Base-by-base conservation (phyloP, 1,140 invertebrate species). In the Steinernema feltiae region DNA sequence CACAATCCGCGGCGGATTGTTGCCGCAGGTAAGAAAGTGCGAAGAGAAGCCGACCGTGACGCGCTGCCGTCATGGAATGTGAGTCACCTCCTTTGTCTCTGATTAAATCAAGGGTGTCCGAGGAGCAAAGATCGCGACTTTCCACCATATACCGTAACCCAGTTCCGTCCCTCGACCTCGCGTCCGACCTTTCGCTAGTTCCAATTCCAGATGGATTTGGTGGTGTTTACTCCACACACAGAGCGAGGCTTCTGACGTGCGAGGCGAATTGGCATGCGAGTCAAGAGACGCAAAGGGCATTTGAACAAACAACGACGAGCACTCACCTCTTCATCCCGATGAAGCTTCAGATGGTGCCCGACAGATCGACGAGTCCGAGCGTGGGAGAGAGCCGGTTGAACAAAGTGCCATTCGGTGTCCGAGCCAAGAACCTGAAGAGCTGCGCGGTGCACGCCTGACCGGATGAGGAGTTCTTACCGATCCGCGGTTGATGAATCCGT, bases 401-500 rank as follows among this genome's bases (percentile, higher is more conserved):
- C 81, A 78, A 85, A 85, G 71, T 85, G 84, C 70, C 79, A 85
- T 79, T 85, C 74, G 29, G 78, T 82, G 30, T 85, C 85, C 48
- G 82, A 86, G 21, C 82, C 85, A 21, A 87, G 79, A 29, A 85
- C 85, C 83, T 85, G 48, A 17, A 80, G 17, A 46, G 1, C 17
- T 73, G 35, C 18, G 32, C 17, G 35, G 48, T 7, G 12, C 30
- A 15, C 31, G 70, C 41, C n/a, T n/a, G n/a, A n/a, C n/a, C n/a
- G n/a, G n/a, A n/a, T n/a, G 35, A 15, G 35, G n/a, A 71, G 7
- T 17, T 21, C 79, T 77, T 71, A 84, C 83, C 69, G 84, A 35
- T 78, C 84, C 84, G 70, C 85, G 75, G 77, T 86, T 86, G 48
- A 86, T 79, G 75, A 85, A 85, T 41, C 84, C 84, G 75, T 85